phyloP scores from a whole-genome alignment of 2,113 vertebrate genomes.

The Columba livia region DNA sequence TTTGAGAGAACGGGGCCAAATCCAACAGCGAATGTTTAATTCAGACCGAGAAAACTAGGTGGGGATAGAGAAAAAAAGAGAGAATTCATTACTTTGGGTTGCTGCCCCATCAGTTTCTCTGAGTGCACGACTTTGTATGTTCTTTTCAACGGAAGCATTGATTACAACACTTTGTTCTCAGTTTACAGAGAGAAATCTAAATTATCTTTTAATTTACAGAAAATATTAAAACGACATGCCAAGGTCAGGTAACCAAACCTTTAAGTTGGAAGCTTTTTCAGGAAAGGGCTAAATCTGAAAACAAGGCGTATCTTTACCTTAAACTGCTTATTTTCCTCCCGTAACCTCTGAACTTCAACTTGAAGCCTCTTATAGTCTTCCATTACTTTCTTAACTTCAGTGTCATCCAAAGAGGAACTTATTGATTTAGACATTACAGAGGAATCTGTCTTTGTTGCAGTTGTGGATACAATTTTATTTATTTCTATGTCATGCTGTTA shows the following conservation, averaged over 20 bases:
- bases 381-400: conserved; percentile 94
- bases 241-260: not conserved
- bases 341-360: conserved; percentile 93
- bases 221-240: not conserved
- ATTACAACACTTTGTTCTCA: not conserved
- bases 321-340: conserved; percentile 96
- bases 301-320: conserved; percentile 78
- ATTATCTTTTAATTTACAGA: not conserved
- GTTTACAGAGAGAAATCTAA: not conserved
- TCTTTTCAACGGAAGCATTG: not conserved
- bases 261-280: not conserved
- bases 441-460: conserved; percentile 91
- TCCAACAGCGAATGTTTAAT: not conserved
- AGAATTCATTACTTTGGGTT: not conserved
- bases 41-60: not conserved
- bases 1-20: not conserved
- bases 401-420: conserved; percentile 90
- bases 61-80: not conserved
- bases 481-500: conserved; percentile 93
- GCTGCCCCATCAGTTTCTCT: not conserved
- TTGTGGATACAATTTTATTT: conserved; percentile 91
- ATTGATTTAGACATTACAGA: conserved; percentile 87
- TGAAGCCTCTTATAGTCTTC: conserved; percentile 97
- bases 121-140: not conserved
- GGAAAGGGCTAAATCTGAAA: not conserved